Percentiles rank a stretch among this genome's conserved stretches.
These are phyloP conservation scores for Diorhabda elongata DNA, from an alignment of 1,140 invertebrate species.

Conservation along the genomic window DNA sequence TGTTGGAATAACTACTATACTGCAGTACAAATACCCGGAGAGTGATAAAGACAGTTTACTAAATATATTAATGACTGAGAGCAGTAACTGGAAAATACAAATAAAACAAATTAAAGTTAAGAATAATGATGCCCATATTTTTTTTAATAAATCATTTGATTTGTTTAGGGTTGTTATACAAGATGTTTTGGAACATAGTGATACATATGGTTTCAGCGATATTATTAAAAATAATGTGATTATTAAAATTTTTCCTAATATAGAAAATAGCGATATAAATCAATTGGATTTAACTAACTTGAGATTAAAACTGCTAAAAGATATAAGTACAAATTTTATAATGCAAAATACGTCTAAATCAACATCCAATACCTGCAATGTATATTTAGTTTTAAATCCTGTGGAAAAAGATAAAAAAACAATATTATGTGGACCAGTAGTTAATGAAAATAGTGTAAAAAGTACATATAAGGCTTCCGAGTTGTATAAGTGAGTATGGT, in stretches of 20 bases:
- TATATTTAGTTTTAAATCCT: constrained; percentile 22
- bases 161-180: constrained; percentile 28
- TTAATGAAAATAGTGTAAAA: constrained; percentile 36
- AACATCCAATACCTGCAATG: constrained; percentile 4
- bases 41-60: constrained; percentile 17
- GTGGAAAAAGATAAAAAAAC: constrained; percentile 16
- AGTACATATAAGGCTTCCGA: constrained; percentile 28
- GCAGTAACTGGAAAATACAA: constrained; percentile 27
- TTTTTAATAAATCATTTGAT: constrained; percentile 25
- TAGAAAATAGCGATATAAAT: not conserved
- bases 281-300: constrained; percentile 32
- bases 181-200: constrained; percentile 19
- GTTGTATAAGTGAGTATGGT: constrained; percentile 27
- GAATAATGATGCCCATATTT: constrained; percentile 32
- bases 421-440: constrained; percentile 37
- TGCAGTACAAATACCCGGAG: constrained; percentile 22
- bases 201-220: constrained; percentile 25
- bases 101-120: constrained; percentile 26
- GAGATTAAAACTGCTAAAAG: constrained; percentile 26
- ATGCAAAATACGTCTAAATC: constrained; percentile 17
- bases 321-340: constrained; percentile 27
- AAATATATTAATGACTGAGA: constrained; percentile 19
- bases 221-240: constrained; percentile 19
- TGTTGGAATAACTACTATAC: constrained; percentile 22
- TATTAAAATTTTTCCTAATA: constrained; percentile 15